Evolutionary conservation across 2,797 vertebrate genomes (phyloP).

Genomic region (Oreonectes daqikongensis): DNA sequence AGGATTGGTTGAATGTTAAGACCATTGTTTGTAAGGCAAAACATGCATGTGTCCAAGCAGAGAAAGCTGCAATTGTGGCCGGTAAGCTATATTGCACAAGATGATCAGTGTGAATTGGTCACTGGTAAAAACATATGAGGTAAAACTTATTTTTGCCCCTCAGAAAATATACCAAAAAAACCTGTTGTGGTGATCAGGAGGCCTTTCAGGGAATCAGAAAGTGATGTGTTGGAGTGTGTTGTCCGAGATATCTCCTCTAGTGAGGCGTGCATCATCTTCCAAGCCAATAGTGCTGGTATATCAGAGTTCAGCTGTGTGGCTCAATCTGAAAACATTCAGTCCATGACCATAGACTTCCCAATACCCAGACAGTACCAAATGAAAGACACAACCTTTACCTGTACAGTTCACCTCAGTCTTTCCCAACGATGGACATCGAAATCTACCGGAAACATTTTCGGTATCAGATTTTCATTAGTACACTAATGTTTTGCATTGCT

Average conservation of each 20-base stretch:
- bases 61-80: constrained; percentile 1
- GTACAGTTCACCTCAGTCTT: constrained; percentile 62
- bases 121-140: background rate
- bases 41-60: constrained; percentile 63
- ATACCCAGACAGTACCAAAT: constrained; percentile 9
- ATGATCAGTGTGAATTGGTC: background rate
- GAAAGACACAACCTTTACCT: constrained; percentile 51
- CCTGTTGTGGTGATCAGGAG: constrained; percentile 66
- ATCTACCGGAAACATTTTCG: constrained; percentile 58
- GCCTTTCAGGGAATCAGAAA: constrained; percentile 49
- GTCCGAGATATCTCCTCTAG: constrained; percentile 56
- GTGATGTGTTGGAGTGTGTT: constrained; percentile 63
- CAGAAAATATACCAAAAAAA: constrained; percentile 47
- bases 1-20: constrained; percentile 44
- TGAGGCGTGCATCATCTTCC: constrained; percentile 65
- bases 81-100: constrained; percentile 48
- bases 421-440: constrained; percentile 22
- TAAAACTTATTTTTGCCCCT: constrained; percentile 5
- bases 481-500: background rate
- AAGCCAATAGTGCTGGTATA: constrained; percentile 17
- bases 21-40: constrained; percentile 63
- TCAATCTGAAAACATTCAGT: constrained; percentile 42
- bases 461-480: constrained; percentile 45
- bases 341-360: constrained; percentile 54
- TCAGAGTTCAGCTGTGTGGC: constrained; percentile 42